Conservation (phyloP, 2,888 invertebrate genomes). For the Formica aserva region DNA sequence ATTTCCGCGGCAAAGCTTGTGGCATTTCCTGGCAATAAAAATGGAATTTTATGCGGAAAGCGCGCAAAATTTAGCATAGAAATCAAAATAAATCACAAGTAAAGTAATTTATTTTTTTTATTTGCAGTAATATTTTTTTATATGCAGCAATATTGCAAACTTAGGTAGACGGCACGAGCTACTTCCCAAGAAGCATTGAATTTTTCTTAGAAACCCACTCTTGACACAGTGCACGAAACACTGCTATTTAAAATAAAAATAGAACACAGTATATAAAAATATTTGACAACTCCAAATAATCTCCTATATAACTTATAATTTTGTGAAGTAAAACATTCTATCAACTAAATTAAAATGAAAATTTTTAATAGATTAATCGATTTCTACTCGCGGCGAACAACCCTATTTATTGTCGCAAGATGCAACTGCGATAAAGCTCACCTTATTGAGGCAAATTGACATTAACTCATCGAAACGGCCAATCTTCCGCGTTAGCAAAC, state of each 20-base stretch:
- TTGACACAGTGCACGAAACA: neutral
- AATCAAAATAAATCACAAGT: slow-evolving; percentile 24
- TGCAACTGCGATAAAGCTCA: slow-evolving; percentile 18
- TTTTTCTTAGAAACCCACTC: slow-evolving; percentile 32
- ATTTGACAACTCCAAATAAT: neutral
- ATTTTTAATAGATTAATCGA: neutral
- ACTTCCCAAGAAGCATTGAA: slow-evolving; percentile 23
- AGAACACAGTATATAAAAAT: slow-evolving; percentile 1
- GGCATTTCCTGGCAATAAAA: neutral
- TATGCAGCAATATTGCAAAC: slow-evolving; percentile 29
- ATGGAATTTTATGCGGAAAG: slow-evolving; percentile 2
- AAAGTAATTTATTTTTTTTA: neutral
- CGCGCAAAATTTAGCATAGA: neutral
- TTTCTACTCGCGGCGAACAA: neutral
- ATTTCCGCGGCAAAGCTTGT: slow-evolving; percentile 13
- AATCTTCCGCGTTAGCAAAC: slow-evolving; percentile 14
- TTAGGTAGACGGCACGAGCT: slow-evolving; percentile 9
- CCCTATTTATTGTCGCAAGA: neutral
- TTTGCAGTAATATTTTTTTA: neutral
- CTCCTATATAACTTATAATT: neutral
- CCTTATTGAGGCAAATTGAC: slow-evolving; percentile 41
- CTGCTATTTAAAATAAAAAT: slow-evolving; percentile 22
- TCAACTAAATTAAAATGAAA: neutral
- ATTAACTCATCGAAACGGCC: slow-evolving; percentile 34
- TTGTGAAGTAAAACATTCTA: neutral